phyloP scores from a whole-genome alignment of 2,888 invertebrate genomes.

The Netelia melanura region DNA sequence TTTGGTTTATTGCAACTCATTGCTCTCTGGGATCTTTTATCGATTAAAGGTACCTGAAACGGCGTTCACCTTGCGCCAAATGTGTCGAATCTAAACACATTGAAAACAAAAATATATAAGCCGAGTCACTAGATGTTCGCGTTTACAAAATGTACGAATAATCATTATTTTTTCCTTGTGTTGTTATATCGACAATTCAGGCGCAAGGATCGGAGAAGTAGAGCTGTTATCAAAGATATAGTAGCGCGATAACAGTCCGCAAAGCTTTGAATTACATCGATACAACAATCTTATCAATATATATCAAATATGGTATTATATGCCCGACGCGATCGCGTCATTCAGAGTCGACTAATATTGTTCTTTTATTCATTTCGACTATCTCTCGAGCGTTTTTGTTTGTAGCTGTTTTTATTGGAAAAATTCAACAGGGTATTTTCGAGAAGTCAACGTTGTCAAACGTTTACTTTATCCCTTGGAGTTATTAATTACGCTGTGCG shows the following conservation, averaged over 20 bases:
- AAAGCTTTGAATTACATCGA: slow-evolving; percentile 24
- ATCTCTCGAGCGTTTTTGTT: slow-evolving; percentile 4
- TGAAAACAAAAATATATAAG: slow-evolving; percentile 13
- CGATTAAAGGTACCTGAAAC: slow-evolving; percentile 48
- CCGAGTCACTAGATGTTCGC: slow-evolving; percentile 7
- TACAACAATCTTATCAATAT: slow-evolving; percentile 20
- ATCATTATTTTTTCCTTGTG: slow-evolving; percentile 6
- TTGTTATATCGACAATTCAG: slow-evolving; percentile 4
- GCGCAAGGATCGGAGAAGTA: slow-evolving; percentile 18
- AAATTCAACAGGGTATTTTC: slow-evolving; percentile 65
- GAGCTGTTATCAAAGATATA: slow-evolving; percentile 58
- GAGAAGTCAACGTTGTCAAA: slow-evolving; percentile 42
- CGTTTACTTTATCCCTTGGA: slow-evolving; percentile 41
- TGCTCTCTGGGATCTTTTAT: slow-evolving; percentile 32
- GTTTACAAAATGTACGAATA: slow-evolving; percentile 1
- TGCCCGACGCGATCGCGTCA: not conserved
- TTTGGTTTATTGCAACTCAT: slow-evolving; percentile 3
- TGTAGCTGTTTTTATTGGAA: slow-evolving; percentile 20
- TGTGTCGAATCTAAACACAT: slow-evolving; percentile 20
- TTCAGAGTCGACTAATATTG: slow-evolving; percentile 7
- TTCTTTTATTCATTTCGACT: slow-evolving; percentile 18
- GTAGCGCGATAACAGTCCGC: slow-evolving; percentile 34
- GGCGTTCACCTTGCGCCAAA: slow-evolving; percentile 30
- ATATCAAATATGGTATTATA: not conserved
- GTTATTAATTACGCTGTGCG: slow-evolving; percentile 41